Evolutionary conservation across 2,888 invertebrate species (phyloP), one percentile per base, ranked within the genome.

Genomic region (Agapostemon virescens): DNA sequence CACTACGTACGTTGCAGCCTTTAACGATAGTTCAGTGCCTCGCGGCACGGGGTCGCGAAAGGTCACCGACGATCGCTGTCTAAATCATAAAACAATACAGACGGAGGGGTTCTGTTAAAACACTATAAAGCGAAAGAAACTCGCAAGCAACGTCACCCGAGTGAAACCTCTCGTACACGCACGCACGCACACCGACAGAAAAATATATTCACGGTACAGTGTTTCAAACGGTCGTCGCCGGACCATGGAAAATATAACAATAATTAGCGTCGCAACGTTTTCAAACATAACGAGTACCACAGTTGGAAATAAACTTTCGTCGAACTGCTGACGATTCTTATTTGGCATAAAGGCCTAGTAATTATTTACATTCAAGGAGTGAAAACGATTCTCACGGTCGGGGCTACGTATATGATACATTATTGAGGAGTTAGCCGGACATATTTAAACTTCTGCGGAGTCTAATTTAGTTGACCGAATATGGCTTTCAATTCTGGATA

Each of bases 11-110:
- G 61, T 61, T 33, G 61, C 33, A 33, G 17, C 61, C 61, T 61
- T 33, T 33, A 61, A 33, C 61, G 33, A 61, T 61, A 61, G 33
- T 61, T 61, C 61, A 61, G 33, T 61, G 61, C 33, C 61, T 33
- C 20, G 20, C 20, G 61, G 30, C 20, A 20, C 20, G 26, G 20
- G 30, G 20, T 61, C 61, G 20, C 64, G 38, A 45, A 42, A 30
- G 36, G 42, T 15, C 67, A 67, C 33, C 45, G 45, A 68, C 20
- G 68, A 33, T 66, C 45, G 26, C 30, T 3, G 26, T 68, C 38
- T 68, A 61, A 61, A 61, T 61, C 33, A 61, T 61, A 61, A 61
- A 61, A 61, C 30, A 58, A 58, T 30, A 33, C 58, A 61, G 30
- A 33, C 20, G 33, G 0, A 33, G 33, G 30, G n/a, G n/a, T n/a